These are phyloP conservation scores for Agapetus fuscipes DNA, from an alignment of 2,888 invertebrate genomes.

Conservation along the genomic window DNA sequence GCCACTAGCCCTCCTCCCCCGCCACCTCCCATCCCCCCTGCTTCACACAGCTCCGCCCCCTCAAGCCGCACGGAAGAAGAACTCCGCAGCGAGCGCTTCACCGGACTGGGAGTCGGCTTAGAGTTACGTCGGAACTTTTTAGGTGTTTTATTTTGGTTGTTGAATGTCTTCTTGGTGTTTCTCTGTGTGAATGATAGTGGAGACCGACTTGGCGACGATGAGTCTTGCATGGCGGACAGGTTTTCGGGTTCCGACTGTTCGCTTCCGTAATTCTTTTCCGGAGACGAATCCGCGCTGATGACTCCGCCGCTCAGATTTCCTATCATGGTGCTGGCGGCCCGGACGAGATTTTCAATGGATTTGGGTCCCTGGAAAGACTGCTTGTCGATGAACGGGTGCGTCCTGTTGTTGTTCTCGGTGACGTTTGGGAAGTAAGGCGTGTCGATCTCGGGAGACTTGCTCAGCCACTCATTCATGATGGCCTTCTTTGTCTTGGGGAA, in stretches of 20 bases:
- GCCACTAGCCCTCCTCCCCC: too few species aligned
- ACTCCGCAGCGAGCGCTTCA: slow-evolving; percentile 14
- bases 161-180: slow-evolving; percentile 2
- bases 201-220: slow-evolving; percentile 21
- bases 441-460: slow-evolving; percentile 56
- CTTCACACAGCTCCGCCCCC: too few species aligned
- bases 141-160: slow-evolving; percentile 11
- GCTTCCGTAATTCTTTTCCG: slow-evolving; percentile 10
- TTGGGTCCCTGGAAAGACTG: slow-evolving; percentile 34
- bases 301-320: slow-evolving; percentile 28
- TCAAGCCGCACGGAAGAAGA: not conserved
- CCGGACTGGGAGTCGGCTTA: slow-evolving; percentile 9
- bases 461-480: slow-evolving; percentile 84
- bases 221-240: slow-evolving; percentile 30
- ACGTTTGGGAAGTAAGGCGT: slow-evolving; percentile 28
- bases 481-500: slow-evolving; percentile 90
- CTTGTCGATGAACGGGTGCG: slow-evolving; percentile 32
- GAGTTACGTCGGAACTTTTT: slow-evolving; percentile 13
- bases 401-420: slow-evolving; percentile 21
- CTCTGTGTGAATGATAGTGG: slow-evolving; percentile 4
- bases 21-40: too few species aligned
- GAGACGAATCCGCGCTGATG: slow-evolving; percentile 21
- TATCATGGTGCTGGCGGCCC: slow-evolving; percentile 49
- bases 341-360: slow-evolving; percentile 52
- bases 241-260: slow-evolving; percentile 19